These are phyloP conservation scores for Microctonus hyperodae DNA, from an alignment of 2,888 invertebrate species.

Conservation along the genomic window DNA sequence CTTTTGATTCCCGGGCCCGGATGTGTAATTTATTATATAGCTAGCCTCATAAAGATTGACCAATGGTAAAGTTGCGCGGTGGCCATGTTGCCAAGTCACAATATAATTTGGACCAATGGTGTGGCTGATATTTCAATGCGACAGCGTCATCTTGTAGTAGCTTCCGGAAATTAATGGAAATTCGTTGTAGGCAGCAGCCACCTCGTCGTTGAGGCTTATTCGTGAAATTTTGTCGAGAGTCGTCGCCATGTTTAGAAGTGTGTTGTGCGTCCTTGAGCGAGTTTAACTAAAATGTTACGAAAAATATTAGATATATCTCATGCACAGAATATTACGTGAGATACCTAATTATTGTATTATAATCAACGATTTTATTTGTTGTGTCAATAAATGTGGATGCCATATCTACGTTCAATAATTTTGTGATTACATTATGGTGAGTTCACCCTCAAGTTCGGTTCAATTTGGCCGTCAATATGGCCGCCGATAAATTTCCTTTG, in stretches of 20 bases:
- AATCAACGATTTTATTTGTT: constrained; percentile 62
- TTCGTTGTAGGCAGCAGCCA: constrained; percentile 32
- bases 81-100: constrained; percentile 66
- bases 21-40: constrained; percentile 38
- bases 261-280: constrained; percentile 56
- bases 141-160: constrained; percentile 48
- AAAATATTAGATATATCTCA: constrained; percentile 65
- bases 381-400: constrained; percentile 67
- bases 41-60: constrained; percentile 36
- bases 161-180: constrained; percentile 38
- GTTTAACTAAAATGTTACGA: constrained; percentile 63
- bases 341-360: constrained; percentile 65
- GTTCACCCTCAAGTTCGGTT: constrained; percentile 63
- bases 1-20: constrained; percentile 48
- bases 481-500: constrained; percentile 62
- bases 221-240: constrained; percentile 57
- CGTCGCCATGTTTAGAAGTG: constrained; percentile 63
- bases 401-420: constrained; percentile 67
- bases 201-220: constrained; percentile 43
- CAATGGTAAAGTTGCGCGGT: constrained; percentile 54
- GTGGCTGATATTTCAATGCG: not conserved
- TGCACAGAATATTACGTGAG: constrained; percentile 66
- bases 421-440: constrained; percentile 75
- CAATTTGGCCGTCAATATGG: constrained; percentile 63
- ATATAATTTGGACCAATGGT: constrained; percentile 44